Evolutionary conservation across 1,140 invertebrate genomes (phyloP), one percentile per base, ranked within the genome.

Genomic region (Trachymyrmex cornetzi): DNA sequence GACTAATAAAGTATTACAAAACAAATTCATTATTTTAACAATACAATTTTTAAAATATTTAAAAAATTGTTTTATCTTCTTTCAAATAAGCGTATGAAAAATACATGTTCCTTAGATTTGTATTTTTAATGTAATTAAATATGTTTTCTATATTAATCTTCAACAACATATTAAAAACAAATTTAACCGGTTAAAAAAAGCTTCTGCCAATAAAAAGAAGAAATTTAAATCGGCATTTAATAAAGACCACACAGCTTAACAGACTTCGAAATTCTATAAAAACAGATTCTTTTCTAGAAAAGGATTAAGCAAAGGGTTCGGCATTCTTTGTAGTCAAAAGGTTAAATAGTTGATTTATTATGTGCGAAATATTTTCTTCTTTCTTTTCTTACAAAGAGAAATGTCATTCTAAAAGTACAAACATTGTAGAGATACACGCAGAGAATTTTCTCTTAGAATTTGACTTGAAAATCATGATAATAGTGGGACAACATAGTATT

Each of bases 321-420:
- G 50, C 53, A 34, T n/a, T 74, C 19, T 57, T 74, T 74, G 27
- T 3, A 14, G 53, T 34, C 11, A 74, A 57, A 57, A 30, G 9
- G 1, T n/a, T 30, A 72, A 72, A 55, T 0, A 53, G 9, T 55
- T 72, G 69, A 72, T 72, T 72, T 30, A 72, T 72, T 53, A 50
- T 30, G 12, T 50, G 24, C 12, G 11, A 57, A 74, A 74, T 34
- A 4, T 5, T 55, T 55, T 22, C 1, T 50, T 24, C 7, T 27
- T 44, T 44, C 5, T 12, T 22, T 44, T 24, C 14, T 48, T 16
- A 14, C 1, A 61, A 24, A 6, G 12, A 69, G 27, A 6, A 69
- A 50, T 24, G 22, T 50, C 22, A 6, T 38, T 66, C 11, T 50
- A 24, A 22, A 50, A 69, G 14, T 69, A 12, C 2, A 24, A 24